Evolutionary conservation across 2,113 vertebrate genomes (phyloP).

Genomic region (Malurus cyaneus): DNA sequence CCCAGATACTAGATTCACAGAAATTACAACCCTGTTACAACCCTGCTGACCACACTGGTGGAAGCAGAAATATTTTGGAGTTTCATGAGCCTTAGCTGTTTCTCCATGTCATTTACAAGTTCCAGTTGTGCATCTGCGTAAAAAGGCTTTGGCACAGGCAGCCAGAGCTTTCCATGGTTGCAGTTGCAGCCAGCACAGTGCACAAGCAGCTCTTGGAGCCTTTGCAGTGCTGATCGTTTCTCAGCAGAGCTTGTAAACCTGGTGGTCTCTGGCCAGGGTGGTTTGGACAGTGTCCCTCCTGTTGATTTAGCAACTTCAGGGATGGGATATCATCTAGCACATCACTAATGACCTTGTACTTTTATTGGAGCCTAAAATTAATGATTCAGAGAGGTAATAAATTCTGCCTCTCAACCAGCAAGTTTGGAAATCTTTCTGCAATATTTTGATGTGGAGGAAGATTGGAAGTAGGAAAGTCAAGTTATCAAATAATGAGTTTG

Average conservation of each 20-base stretch:
- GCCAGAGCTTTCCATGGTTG: neutral
- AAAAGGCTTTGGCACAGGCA: constrained; percentile 34
- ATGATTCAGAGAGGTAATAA: neutral
- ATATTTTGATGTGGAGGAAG: neutral
- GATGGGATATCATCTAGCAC: neutral
- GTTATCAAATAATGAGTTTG: neutral
- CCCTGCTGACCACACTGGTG: constrained; percentile 32
- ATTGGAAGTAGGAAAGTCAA: neutral
- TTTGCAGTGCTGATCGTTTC: neutral
- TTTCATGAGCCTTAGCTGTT: constrained; percentile 21
- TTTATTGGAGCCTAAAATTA: neutral
- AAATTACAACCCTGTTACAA: constrained; percentile 44
- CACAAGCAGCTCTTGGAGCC: neutral
- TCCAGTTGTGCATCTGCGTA: constrained; percentile 3
- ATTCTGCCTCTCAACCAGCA: neutral
- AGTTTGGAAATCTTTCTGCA: neutral
- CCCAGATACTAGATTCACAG: constrained; percentile 37
- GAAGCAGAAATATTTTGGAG: constrained; percentile 1
- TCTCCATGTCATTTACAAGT: constrained; percentile 4
- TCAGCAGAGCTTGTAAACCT: neutral
- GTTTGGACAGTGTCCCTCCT: neutral
- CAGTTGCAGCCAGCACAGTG: neutral
- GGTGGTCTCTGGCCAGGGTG: neutral
- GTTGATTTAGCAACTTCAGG: neutral
- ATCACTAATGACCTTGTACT: neutral